Evolutionary conservation across 2,113 vertebrate species (phyloP).

Genomic region (Bolborhynchus lineola): DNA sequence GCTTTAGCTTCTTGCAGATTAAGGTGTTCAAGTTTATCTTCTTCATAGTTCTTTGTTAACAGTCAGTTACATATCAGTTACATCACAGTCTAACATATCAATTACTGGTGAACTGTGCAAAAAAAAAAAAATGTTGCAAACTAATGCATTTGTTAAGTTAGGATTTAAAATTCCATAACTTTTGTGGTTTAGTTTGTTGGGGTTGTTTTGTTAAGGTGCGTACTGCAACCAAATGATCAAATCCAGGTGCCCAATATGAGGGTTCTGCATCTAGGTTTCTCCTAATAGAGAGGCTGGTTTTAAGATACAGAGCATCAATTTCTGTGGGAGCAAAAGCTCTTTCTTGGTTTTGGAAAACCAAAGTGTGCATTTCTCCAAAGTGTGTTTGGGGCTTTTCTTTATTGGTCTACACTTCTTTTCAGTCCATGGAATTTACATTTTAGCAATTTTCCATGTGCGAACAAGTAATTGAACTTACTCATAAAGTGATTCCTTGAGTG

Average conservation of each 20-base stretch:
- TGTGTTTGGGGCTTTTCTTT: not conserved
- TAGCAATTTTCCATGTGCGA: not conserved
- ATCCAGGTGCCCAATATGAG: not conserved
- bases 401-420: not conserved
- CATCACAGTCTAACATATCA: too few species aligned
- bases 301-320: not conserved
- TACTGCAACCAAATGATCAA: not conserved
- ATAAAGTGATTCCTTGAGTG: not conserved
- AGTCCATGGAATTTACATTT: not conserved
- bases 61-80: too few species aligned
- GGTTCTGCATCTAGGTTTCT: not conserved
- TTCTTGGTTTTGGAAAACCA: not conserved
- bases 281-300: not conserved
- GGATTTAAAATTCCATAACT: not conserved
- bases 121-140: not conserved
- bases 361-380: not conserved
- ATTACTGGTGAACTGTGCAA: not conserved
- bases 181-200: not conserved
- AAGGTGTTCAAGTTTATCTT: not conserved
- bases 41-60: not conserved
- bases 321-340: not conserved
- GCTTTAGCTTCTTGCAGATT: not conserved
- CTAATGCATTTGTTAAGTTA: not conserved
- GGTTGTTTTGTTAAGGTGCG: not conserved
- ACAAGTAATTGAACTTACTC: not conserved